Evolutionary conservation across 2,888 invertebrate genomes (phyloP), one percentile per base, ranked within the genome.

Genomic region (Eupithecia abbreviata): DNA sequence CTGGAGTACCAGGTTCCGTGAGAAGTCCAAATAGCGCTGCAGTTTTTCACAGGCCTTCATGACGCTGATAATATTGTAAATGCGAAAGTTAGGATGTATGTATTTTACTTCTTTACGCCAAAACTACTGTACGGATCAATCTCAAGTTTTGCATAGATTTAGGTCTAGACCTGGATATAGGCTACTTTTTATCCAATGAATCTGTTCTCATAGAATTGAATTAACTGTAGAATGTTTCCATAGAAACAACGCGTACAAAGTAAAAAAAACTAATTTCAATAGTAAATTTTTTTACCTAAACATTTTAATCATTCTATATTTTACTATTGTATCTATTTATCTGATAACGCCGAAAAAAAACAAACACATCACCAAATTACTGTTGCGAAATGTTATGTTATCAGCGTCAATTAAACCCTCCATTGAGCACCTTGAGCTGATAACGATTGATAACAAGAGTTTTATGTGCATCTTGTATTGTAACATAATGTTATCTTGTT

Each of bases 281-380:
- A 6, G 15, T 55, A n/a, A 18, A 0, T 18, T 18, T 18, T 58
- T 9, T 58, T 10, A 18, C 18, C 58, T 18, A 9, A 58, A 58
- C n/a, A 58, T 58, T n/a, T 18, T 9, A 9, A 58, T 58, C 18
- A 55, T 58, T 30, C 62, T 30, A 12, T 10, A 30, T 62, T 30
- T 68, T 68, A 68, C 45, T 68, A 43, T n/a, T 45, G 67, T 68
- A 68, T 68, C 67, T 68, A n/a, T 68, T 68, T 68, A 45, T 68
- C 67, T 43, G 67, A 68, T 68, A 68, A 68, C n/a, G 7, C 7
- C 43, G 42, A n/a, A 43, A 43, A 66, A 15, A 68, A 18, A 68
- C 15, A 68, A 43, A 68, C 45, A 68, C 9, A 18, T 43, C 67
- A 67, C 43, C 58, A 62, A 62, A 30, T 68, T 45, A 68, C 67